Evolutionary conservation across 2,888 invertebrate species (phyloP).

Genomic region (Drosophila multiciliata): DNA sequence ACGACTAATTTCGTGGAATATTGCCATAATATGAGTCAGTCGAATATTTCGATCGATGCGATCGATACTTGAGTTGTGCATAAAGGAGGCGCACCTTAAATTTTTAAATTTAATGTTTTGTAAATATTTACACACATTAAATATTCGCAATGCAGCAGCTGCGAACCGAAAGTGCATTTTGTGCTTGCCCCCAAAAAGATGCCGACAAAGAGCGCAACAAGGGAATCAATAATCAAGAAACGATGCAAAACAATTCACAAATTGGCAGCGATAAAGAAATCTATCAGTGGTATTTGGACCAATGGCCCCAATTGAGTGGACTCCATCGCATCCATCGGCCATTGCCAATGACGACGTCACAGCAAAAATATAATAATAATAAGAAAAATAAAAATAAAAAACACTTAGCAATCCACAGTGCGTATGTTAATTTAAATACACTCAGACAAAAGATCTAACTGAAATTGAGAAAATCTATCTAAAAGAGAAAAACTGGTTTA

Average conservation of each 20-base stretch:
- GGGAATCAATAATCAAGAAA: background rate
- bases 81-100: constrained; percentile 40
- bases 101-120: constrained; percentile 43
- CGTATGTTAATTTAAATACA: constrained; percentile 39
- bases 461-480: background rate
- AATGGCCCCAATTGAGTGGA: constrained; percentile 51
- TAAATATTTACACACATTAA: constrained; percentile 70
- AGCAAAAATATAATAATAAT: constrained; percentile 3
- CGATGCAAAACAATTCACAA: constrained; percentile 5
- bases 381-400: background rate
- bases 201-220: constrained; percentile 10
- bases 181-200: background rate
- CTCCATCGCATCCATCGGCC: constrained; percentile 26
- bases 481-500: background rate
- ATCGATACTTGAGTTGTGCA: constrained; percentile 10
- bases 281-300: constrained; percentile 54
- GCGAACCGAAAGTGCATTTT: constrained; percentile 29
- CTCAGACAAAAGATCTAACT: background rate
- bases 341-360: constrained; percentile 54
- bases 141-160: constrained; percentile 33
- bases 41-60: constrained; percentile 13
- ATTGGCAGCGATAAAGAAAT: constrained; percentile 54
- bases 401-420: constrained; percentile 13
- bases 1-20: constrained; percentile 19
- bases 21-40: constrained; percentile 25